Evolutionary conservation across 2,888 invertebrate genomes (phyloP).

Genomic region (Tetranychus truncatus): DNA sequence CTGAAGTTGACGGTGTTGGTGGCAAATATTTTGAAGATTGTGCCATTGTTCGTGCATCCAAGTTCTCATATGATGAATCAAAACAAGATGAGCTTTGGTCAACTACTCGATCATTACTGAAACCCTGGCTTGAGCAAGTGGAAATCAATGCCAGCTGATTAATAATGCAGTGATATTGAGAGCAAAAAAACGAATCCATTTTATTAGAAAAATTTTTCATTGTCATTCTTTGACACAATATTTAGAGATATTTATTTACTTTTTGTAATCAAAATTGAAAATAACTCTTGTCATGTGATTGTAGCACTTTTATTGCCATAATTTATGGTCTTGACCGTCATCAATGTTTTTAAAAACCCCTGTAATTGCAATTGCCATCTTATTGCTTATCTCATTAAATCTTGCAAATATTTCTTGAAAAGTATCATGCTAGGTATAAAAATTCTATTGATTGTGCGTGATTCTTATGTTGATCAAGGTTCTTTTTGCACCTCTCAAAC

Average conservation of each 20-base stretch:
- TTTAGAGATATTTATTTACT: too few species aligned
- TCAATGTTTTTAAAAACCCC: too few species aligned
- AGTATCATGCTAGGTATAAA: not conserved
- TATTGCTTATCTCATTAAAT: too few species aligned
- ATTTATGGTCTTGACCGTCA: too few species aligned
- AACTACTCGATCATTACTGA: constrained; percentile 35
- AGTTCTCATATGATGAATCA: constrained; percentile 39
- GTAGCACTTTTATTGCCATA: not conserved
- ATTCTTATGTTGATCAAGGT: not conserved
- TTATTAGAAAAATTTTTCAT: too few species aligned
- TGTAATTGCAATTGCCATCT: too few species aligned
- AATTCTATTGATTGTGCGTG: not conserved
- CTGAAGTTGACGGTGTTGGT: constrained; percentile 50
- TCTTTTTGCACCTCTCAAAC: not conserved
- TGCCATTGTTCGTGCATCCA: constrained; percentile 31
- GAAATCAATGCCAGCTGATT: not conserved
- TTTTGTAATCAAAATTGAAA: too few species aligned
- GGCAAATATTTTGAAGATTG: constrained; percentile 69
- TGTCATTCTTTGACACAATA: too few species aligned
- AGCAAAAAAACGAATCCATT: too few species aligned
- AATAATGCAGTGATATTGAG: too few species aligned
- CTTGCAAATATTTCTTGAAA: too few species aligned
- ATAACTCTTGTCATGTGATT: not conserved
- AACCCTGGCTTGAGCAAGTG: constrained; percentile 1
- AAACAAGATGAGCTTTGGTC: constrained; percentile 50